Evolutionary conservation across 2,888 invertebrate genomes (phyloP), one percentile per base, ranked within the genome.

Genomic region (Euclidia mi): DNA sequence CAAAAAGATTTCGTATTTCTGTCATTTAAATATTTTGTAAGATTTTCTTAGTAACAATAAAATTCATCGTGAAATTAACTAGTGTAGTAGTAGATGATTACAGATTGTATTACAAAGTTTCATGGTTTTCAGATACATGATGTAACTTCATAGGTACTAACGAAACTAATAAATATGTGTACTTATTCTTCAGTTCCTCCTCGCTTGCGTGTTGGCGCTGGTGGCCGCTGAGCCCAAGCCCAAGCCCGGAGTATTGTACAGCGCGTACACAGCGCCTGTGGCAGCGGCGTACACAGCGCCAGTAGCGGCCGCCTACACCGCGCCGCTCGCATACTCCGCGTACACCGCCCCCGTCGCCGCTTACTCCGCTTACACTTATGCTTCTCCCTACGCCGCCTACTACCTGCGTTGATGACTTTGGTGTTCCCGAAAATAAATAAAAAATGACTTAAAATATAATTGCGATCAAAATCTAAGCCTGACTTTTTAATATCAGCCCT

Each of bases 181-280:
- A 42, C 12, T 4, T 61, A 58, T 48, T 73, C 88, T 80, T 6
- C 81, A 95, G 95, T 84, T 88, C 62, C 66, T 89, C 56, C 82
- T 95, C 83, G 88, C 91, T 51, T 95, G 94, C 73, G 81, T 95
- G 71, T 73, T 95, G 85, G 95, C 94, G 35, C 69, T 94, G 56
- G 95, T 91, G 40, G 85, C 89, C 7, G 60, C 71, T 10, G 66
- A 64, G 6, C 73, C 73, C 48, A 90, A 91, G 71, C 94, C 94
- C 38, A 29, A 56, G 10, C 56, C 56, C 0, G 83, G 78, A 25
- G 53, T 88, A 37, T 67, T 87, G 72, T 88, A 88, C 78, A 80
- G 82, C 17, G 81, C 90, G 9, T 83, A 88, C 12, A 72, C 89
- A 0, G 77, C 82, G 7, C 79, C 82, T 0, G 52, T 74, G 1